Base-by-base conservation (phyloP, 2,888 invertebrate species). In the Agrotis exclamationis region DNA sequence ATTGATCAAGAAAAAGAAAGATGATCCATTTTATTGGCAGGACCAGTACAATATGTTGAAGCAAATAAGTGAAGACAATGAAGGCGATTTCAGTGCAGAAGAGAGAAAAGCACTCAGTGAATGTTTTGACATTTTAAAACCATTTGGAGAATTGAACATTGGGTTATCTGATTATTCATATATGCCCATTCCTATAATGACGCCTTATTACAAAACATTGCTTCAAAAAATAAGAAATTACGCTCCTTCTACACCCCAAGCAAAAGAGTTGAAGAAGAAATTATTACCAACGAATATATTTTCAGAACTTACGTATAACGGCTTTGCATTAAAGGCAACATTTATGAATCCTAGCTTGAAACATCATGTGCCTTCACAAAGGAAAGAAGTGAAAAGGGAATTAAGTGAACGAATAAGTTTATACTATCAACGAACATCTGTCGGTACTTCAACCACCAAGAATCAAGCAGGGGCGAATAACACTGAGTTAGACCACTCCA, bases 281-380 rank as follows among this genome's bases (percentile, higher is more conserved):
- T 39, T 63, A 39, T 1, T 22, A 16, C 3, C 13, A 13, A 4
- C 2, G 1, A 20, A 48, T 20, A n/a, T 48, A 3, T 11, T 48
- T 20, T 48, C 48, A 20, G 20, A 3, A 9, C 48, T 0, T 20
- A 3, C 33, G 33, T 33, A 33, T 7, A 33, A 33, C 7, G 33
- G 7, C 33, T 33, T 33, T n/a, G 48, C 48, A 11, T 11, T n/a
- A 0, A 48, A 20, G 1, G 48, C 20, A 22, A 4, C 62, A 50
- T 59, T 65, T 33, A 58, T 65, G 59, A 33, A 65, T 33, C 64
- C 64, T 9, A 47, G 47, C 20, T 59, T 47, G 28, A 65, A 65
- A 48, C 28, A 28, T 28, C 4, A 28, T 28, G 28, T 5, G 28
- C 28, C 28, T 3, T 28, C 28, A 28, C 28, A 28, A 5, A 28